phyloP scores from a whole-genome alignment of 2,888 invertebrate genomes.

The Xestobium rufovillosum region DNA sequence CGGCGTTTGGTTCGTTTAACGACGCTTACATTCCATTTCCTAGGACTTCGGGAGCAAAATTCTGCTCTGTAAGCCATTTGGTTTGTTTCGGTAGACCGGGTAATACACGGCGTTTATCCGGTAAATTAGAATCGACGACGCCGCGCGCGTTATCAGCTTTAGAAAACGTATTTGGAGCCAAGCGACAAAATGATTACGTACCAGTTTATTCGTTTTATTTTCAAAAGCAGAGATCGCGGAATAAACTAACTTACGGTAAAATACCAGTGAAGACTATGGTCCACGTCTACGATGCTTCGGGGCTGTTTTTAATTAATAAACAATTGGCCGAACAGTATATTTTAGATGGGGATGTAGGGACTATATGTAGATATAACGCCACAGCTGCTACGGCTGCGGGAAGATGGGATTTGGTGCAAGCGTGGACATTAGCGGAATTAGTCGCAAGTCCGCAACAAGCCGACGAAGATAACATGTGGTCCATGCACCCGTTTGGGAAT shows the following conservation, averaged over 20 bases:
- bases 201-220: constrained; percentile 70
- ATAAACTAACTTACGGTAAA: constrained; percentile 26
- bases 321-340: constrained; percentile 79
- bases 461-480: constrained; percentile 67
- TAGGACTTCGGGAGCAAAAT: constrained; percentile 86
- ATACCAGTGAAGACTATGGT: constrained; percentile 51
- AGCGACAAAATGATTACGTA: constrained; percentile 34
- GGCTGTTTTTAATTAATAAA: constrained; percentile 70
- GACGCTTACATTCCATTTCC: constrained; percentile 91
- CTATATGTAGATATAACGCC: constrained; percentile 77
- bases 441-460: constrained; percentile 46
- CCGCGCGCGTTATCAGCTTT: constrained; percentile 72
- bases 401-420: constrained; percentile 75
- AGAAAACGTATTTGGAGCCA: constrained; percentile 41
- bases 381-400: constrained; percentile 62
- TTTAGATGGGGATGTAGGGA: constrained; percentile 50
- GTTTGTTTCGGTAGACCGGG: constrained; percentile 79
- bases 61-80: constrained; percentile 78
- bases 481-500: constrained; percentile 79
- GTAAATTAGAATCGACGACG: constrained; percentile 67
- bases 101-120: constrained; percentile 58
- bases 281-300: constrained; percentile 64
- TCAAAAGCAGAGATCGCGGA: constrained; percentile 44
- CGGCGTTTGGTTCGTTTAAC: constrained; percentile 42
- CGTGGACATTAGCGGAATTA: constrained; percentile 78